Evolutionary conservation across 1,140 invertebrate genomes (phyloP).

Genomic region (Hormaphis cornu): DNA sequence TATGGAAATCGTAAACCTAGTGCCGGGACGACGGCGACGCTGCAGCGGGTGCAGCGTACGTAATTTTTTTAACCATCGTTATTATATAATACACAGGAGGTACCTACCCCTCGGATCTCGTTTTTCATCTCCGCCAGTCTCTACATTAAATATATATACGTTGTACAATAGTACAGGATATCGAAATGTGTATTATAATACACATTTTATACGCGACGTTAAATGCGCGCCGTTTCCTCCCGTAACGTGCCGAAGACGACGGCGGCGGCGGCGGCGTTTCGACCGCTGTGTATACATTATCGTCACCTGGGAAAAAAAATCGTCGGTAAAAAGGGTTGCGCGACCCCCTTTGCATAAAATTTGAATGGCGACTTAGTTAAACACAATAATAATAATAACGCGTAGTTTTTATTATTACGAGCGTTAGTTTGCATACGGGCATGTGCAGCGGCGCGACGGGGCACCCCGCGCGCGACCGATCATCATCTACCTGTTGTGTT

Average conservation of each 20-base stretch:
- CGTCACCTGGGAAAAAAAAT: slow-evolving; percentile 30
- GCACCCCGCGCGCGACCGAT: too few relatives aligned
- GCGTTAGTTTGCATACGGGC: slow-evolving; percentile 23
- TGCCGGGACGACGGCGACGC: not conserved
- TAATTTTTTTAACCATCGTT: too few relatives aligned
- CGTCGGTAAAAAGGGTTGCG: slow-evolving; percentile 22
- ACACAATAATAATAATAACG: slow-evolving; percentile 1
- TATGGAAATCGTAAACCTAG: slow-evolving; percentile 21
- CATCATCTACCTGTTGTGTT: slow-evolving; percentile 26
- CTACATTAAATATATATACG: too few relatives aligned
- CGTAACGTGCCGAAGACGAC: too few relatives aligned
- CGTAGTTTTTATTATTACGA: not conserved
- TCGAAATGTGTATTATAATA: too few relatives aligned
- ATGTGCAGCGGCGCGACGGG: not conserved
- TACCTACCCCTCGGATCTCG: not conserved
- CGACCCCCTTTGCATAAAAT: slow-evolving; percentile 29
- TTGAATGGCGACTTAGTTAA: slow-evolving; percentile 29
- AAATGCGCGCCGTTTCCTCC: not conserved
- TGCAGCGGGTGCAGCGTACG: too few relatives aligned
- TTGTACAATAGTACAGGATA: too few relatives aligned
- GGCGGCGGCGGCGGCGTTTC: too few relatives aligned
- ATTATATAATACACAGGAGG: too few relatives aligned
- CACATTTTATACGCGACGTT: too few relatives aligned
- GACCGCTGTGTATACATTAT: not conserved
- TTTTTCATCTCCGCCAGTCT: slow-evolving; percentile 23